Evolutionary conservation across 2,113 vertebrate species (phyloP), one percentile per base, ranked within the genome.

Genomic region (Dunckerocampus dactyliophorus): DNA sequence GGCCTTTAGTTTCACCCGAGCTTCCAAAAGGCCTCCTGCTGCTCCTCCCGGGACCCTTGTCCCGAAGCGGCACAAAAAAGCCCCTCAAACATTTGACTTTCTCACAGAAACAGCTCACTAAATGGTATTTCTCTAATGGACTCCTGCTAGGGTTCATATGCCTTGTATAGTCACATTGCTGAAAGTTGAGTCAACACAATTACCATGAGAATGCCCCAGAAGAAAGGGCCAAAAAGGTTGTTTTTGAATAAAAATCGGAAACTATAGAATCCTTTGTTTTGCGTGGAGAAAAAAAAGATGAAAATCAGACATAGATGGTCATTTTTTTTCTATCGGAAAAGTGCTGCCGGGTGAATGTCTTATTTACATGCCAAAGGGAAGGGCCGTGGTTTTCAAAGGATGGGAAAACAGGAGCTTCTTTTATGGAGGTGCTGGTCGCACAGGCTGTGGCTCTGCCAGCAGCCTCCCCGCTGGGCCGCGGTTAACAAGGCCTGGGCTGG

Each of bases 361-460:
- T 93, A 94, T 96, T 96, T 92, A 93, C 93, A 95, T 94, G 88
- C 93, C 92, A 94, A 94, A 89, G 89, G 85, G 77, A 85, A 71
- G 72, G 87, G 81, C 60, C 77, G 75, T 86, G 84, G 85, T 88
- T 89, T 84, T 87, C 83, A 90, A 92, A 77, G 91, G 92, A 91
- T 92, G 92, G 89, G 91, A 92, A 93, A 90, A 81, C 66, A 67
- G 86, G 87, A 80, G 84, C 80, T 86, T 88, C 83, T 87, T 87
- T 90, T 89, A 89, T 91, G 81, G 82, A 64, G 87, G 88, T 85
- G 88, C 86, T 87, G 92, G 92, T 93, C 82, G 80, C 85, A 47
- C 88, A 85, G 57, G 88, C 85, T 76, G 74, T 65, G 74, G 84
- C 79, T 64, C 31, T 81, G 77, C 68, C 28, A 51, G 87, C 84